Evolutionary conservation across 2,797 vertebrate genomes (phyloP), one percentile per base, ranked within the genome.

Genomic region (Neostethus bicornis): DNA sequence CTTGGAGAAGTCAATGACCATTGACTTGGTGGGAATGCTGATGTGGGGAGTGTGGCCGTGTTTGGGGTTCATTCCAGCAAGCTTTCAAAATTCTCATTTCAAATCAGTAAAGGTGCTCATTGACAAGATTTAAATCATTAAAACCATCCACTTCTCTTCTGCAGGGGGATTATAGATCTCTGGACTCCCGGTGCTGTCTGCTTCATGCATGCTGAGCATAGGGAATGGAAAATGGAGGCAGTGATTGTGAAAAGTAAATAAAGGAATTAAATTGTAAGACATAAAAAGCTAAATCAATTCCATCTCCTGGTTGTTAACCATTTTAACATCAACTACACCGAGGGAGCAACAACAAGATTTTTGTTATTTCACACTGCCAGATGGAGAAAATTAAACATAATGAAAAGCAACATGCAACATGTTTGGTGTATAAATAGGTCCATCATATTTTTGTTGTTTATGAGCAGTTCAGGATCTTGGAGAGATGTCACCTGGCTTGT

Each of bases 61-160:
- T 63, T 78, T 83, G 88, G 89, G 86, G 80, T 49, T 66, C 53
- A 67, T 73, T 87, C 90, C 87, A 90, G 75, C 69, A 70, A 67
- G 73, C 80, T 72, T 86, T 89, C 79, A 90, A 80, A 91, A 89
- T 89, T 88, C 88, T 87, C 75, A 81, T 82, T 86, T 87, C 83
- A 86, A 91, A 90, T 87, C 85, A 81, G 77, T 83, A 86, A 85
- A 73, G 81, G 84, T 85, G 81, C 78, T 82, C 84, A 91, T 91
- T 89, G 90, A 92, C 81, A 67, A 79, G 86, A 89, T 85, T 82
- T 74, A 83, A 90, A 90, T 91, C 90, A 84, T 91, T 92, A 90
- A 88, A 89, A 77, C 73, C 86, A 70, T 86, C 88, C 84, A 81
- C 81, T 85, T 75, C 81, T 83, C 75, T 85, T 79, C 85, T 87